phyloP scores from a whole-genome alignment of 2,113 vertebrate species.

The Raphicerus campestris region DNA sequence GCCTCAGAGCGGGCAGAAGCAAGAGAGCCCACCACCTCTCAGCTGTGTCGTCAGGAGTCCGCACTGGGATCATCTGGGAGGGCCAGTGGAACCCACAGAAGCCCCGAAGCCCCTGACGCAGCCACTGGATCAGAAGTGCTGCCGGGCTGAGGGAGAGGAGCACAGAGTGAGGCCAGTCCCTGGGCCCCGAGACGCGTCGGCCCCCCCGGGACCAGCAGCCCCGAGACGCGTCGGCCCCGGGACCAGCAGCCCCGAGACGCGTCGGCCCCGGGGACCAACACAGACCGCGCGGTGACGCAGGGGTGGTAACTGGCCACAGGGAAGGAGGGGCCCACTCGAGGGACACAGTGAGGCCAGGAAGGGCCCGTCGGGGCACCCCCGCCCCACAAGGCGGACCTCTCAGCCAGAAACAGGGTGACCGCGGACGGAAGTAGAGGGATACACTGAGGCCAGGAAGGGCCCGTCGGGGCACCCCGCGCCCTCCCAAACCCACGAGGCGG shows the following conservation, averaged over 20 bases:
- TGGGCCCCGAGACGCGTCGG: fast-evolving
- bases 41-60: fast-evolving
- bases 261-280: neutral
- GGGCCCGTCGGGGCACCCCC: neutral
- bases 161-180: neutral
- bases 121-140: fast-evolving
- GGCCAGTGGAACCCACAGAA: neutral
- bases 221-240: fast-evolving
- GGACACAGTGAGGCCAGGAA: fast-evolving
- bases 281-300: fast-evolving
- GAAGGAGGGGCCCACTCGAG: neutral
- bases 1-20: neutral
- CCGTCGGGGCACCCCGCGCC: neutral
- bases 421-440: fast-evolving
- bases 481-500: fast-evolving
- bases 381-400: fast-evolving
- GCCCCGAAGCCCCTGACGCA: fast-evolving
- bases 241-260: fast-evolving
- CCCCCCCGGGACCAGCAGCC: neutral
- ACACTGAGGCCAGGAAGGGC: no score
- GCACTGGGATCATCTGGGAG: fast-evolving
- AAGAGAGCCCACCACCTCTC: no score
- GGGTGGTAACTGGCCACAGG: fast-evolving
- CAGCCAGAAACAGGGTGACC: neutral
- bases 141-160: fast-evolving